A percentile compares a stretch with the other conserved stretches of the same genome.
Conservation (phyloP, 2,797 vertebrate genomes). For the Sebastes matsubarae region DNA sequence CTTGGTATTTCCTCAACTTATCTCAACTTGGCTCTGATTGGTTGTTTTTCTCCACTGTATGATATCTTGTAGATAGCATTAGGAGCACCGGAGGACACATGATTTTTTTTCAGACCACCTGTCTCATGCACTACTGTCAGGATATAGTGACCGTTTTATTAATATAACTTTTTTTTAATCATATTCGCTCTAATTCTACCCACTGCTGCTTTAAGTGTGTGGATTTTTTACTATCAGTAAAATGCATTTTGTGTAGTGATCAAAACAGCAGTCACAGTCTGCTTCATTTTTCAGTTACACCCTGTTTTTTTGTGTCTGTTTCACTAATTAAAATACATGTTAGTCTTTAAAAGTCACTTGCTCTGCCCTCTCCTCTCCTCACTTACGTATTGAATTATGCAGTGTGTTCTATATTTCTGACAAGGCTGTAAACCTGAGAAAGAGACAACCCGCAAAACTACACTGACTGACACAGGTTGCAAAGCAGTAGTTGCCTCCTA, state of each 20-base stretch:
- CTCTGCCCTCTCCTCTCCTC: slow-evolving; percentile 7
- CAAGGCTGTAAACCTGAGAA: slow-evolving; percentile 3
- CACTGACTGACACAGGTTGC: not conserved
- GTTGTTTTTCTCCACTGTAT: too few relatives aligned
- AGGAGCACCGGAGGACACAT: too few relatives aligned
- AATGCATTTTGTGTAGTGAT: not conserved
- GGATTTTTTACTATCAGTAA: not conserved
- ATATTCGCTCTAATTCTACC: too few relatives aligned
- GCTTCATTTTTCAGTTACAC: not conserved
- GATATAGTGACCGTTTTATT: too few relatives aligned
- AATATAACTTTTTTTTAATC: too few relatives aligned
- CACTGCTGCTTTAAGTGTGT: not conserved
- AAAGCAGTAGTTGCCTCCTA: not conserved
- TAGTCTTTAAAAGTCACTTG: slow-evolving; percentile 15
- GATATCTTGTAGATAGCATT: too few relatives aligned
- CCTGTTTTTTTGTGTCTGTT: not conserved
- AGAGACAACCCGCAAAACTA: not conserved
- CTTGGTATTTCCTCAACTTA: too few relatives aligned
- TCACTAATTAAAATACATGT: slow-evolving; percentile 8
- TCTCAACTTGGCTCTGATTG: too few relatives aligned
- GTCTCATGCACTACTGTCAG: too few relatives aligned
- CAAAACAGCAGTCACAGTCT: not conserved
- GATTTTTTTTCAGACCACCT: too few relatives aligned
- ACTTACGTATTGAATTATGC: slow-evolving; percentile 38
- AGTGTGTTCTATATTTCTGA: slow-evolving; percentile 13